Base-by-base conservation (phyloP, 2,113 vertebrate species). In the Apodemus sylvaticus region DNA sequence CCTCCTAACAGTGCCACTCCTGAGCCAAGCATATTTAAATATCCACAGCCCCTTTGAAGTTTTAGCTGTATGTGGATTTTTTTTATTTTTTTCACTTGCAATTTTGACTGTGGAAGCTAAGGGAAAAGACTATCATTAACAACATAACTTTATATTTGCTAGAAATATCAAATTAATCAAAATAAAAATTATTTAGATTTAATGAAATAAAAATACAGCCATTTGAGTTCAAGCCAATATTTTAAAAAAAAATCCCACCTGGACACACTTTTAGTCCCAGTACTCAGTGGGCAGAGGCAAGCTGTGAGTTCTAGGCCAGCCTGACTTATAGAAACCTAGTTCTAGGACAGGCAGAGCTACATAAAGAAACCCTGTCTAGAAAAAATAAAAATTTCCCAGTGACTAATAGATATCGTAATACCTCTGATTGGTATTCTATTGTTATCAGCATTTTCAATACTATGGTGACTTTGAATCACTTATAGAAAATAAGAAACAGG, bases 151-250 rank as follows among this genome's bases (percentile, higher is more conserved):
- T 55, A 19, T 81, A 39, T 77, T 81, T 45, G 93, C 42, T 64
- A 4, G 55, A 76, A 93, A 71, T 60, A 78, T 66, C 76, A 85
- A 76, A 95, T 73, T 42, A 76, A 92, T 79, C 39, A 82, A 94
- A 90, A 96, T 86, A 70, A 96, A 85, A 90, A 4, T 39, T 89
- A 96, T 29, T 74, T 83, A 9, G 19, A 74, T 66, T 1, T 83
- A 93, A 79, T 87, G 3, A 86, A 96, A 81, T 71, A 92, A 78
- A 91, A 97, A 93, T 55, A 45, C 29, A 20, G 11, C 4, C 71
- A 85, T 55, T 82, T 26, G 0, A 96, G 70, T 95, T 94, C 24
- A 87, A 94, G 39, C 20, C 74, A 55, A 82, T 81, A 68, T n/a
- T n/a, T n/a, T 78, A 51, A 92, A 45, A 48, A 13, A n/a, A 48